Conservation (phyloP, 53 echinoderm and acorn worm species). For the Astropecten irregularis region DNA sequence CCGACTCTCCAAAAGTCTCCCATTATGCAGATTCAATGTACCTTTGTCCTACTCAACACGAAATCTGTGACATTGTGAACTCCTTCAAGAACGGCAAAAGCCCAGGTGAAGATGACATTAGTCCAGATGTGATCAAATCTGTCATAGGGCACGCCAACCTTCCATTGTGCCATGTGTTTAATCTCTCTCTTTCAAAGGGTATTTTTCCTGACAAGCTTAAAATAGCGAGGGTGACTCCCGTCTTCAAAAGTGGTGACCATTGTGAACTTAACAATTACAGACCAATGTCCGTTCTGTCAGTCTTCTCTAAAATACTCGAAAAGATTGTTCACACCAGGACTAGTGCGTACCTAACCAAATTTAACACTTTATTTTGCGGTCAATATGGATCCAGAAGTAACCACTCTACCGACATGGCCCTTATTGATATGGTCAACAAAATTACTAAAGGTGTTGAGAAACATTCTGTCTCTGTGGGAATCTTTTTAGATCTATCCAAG, state of each 20-base stretch:
- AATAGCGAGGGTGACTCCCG: neutral
- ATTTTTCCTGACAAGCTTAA: neutral
- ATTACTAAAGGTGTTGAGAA: slow-evolving; percentile 17
- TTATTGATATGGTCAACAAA: slow-evolving; percentile 27
- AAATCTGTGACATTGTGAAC: neutral
- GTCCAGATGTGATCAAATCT: neutral
- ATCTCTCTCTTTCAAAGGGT: neutral
- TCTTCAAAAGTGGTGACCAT: slow-evolving; percentile 4
- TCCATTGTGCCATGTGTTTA: slow-evolving; percentile 29
- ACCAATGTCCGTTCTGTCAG: slow-evolving; percentile 11
- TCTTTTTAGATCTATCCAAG: too few relatives aligned
- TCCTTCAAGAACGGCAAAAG: slow-evolving; percentile 25
- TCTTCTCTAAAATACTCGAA: slow-evolving; percentile 11
- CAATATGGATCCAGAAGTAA: slow-evolving; percentile 34
- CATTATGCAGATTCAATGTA: too few relatives aligned
- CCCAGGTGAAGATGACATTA: slow-evolving; percentile 13
- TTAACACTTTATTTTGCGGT: neutral
- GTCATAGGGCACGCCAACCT: neutral
- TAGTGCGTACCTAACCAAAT: slow-evolving; percentile 7
- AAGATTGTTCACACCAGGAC: slow-evolving; percentile 16
- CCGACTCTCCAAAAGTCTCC: too few relatives aligned
- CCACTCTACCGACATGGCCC: slow-evolving; percentile 9
- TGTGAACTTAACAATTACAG: neutral
- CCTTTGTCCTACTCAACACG: too few relatives aligned
- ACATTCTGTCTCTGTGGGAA: slow-evolving; percentile 6